Evolutionary conservation across 2,797 vertebrate species (phyloP), one percentile per base, ranked within the genome.

Genomic region (Sarcophilus harrisii): DNA sequence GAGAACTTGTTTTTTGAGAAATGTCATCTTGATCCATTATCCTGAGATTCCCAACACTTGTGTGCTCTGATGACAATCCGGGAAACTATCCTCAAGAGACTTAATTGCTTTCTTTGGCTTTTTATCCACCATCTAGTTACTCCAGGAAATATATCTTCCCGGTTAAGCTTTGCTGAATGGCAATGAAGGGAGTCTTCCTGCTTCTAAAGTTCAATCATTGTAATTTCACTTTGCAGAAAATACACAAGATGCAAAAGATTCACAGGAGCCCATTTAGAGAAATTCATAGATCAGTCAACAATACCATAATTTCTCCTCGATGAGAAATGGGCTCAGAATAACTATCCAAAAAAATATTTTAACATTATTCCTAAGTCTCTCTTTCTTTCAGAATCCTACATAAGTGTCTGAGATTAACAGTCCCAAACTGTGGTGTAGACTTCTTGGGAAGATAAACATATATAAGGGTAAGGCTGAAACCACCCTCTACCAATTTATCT

Each of bases 1-100:
- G 58, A 95, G 55, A 93, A 93, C 92, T 94, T 29, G 9, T 92
- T 92, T 29, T 73, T 38, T 57, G 62, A 32, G 66, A 94, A 95
- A 59, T 90, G 54, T 54, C 45, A 4, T 49, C 45, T 45, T 87
- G 73, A 21, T 24, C 73, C 38, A 87, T 87, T 87, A 49, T 87
- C 21, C 9, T 4, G 38, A 87, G 38, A 49, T 87, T 5, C 10
- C 38, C 38, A 45, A 45, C 1, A 87, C 9, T 87, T 24, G 11
- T 87, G 27, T 24, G 21, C 21, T 38, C 66, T 38, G 6, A 16
- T 73, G 66, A 3, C 66, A 73, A 38, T 73, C 38, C 3, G 45
- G 38, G 73, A 8, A 87, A 49, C 21, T 49, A 27, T 13, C 38
- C 21, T 87, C 38, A 81, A 81, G 21, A 81, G n/a, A 21, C n/a